Percentiles rank a stretch among this genome's conserved stretches.
Conservation (phyloP, 35 echinoderm and acorn worm genomes). For the Strongylocentrotus purpuratus region DNA sequence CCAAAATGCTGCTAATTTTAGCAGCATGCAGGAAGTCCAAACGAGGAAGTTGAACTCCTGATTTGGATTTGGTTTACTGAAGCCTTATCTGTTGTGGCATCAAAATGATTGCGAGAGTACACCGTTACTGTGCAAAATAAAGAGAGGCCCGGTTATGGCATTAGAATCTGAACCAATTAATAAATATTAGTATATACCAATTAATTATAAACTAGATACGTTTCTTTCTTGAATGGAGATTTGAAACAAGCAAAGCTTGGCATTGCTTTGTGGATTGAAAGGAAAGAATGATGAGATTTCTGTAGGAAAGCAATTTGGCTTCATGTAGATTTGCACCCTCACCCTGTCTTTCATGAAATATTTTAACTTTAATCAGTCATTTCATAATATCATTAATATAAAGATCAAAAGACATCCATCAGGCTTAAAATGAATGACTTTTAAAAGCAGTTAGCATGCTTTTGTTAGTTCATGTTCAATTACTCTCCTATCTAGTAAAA, state of each 20-base stretch:
- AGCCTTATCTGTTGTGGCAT: not conserved
- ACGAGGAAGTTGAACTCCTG: conserved; percentile 40
- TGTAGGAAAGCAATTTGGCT: too few species aligned
- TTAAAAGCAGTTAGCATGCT: too few species aligned
- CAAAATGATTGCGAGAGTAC: not conserved
- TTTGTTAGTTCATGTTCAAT: too few species aligned
- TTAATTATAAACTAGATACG: not conserved
- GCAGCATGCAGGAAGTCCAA: conserved; percentile 34
- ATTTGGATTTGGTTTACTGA: not conserved
- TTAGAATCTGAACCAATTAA: not conserved
- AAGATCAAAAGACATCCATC: too few species aligned
- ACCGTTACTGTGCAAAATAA: not conserved
- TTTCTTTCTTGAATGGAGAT: not conserved
- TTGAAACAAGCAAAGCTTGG: not conserved
- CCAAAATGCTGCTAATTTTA: conserved; percentile 44
- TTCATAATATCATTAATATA: too few species aligned
- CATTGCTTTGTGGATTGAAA: too few species aligned
- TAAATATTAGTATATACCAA: not conserved
- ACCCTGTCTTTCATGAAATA: too few species aligned
- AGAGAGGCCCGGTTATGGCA: not conserved
- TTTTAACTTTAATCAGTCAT: too few species aligned
- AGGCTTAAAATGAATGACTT: too few species aligned
- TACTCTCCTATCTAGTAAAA: too few species aligned
- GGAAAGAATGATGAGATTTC: too few species aligned
- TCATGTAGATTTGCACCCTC: too few species aligned